phyloP scores from a whole-genome alignment of 2,888 invertebrate genomes.

The Orgyia antiqua region DNA sequence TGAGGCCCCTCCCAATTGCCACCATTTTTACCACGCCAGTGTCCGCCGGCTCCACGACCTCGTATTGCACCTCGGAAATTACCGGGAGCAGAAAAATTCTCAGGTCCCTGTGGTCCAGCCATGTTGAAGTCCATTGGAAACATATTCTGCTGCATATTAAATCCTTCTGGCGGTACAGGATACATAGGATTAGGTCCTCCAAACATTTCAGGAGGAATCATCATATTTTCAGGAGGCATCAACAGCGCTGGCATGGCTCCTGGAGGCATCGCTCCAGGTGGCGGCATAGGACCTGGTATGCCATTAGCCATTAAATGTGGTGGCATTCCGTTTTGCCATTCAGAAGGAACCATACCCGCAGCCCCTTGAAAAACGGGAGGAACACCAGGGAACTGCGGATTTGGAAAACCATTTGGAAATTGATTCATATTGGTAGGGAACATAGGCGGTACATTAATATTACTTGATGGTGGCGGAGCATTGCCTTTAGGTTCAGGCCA shows the following conservation, averaged over 20 bases:
- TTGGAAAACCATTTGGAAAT: conserved; percentile 67
- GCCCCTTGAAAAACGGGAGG: conserved; percentile 66
- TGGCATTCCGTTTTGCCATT: conserved; percentile 62
- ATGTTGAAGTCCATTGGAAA: conserved; percentile 74
- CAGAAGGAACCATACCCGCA: conserved; percentile 52
- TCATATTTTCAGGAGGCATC: conserved; percentile 37
- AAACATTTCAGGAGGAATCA: conserved; percentile 58
- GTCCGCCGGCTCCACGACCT: conserved; percentile 69
- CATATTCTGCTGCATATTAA: conserved; percentile 68
- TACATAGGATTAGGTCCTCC: conserved; percentile 28
- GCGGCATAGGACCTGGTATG: conserved; percentile 47
- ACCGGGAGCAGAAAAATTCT: conserved; percentile 54
- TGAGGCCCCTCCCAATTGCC: conserved; percentile 68
- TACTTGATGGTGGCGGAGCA: conserved; percentile 59
- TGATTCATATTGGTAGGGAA: conserved; percentile 64
- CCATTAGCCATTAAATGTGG: conserved; percentile 55
- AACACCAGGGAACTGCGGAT: conserved; percentile 62
- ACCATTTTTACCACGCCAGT: conserved; percentile 70
- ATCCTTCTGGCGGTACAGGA: conserved; percentile 49
- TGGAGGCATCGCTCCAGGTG: conserved; percentile 47
- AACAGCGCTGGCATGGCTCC: conserved; percentile 48
- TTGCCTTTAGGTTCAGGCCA: conserved; percentile 91
- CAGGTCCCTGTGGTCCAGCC: conserved; percentile 54
- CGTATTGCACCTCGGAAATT: conserved; percentile 77
- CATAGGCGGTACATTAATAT: conserved; percentile 57